Evolutionary conservation across 2,888 invertebrate species (phyloP), one percentile per base, ranked within the genome.

Genomic region (Heterodera filipjevi): DNA sequence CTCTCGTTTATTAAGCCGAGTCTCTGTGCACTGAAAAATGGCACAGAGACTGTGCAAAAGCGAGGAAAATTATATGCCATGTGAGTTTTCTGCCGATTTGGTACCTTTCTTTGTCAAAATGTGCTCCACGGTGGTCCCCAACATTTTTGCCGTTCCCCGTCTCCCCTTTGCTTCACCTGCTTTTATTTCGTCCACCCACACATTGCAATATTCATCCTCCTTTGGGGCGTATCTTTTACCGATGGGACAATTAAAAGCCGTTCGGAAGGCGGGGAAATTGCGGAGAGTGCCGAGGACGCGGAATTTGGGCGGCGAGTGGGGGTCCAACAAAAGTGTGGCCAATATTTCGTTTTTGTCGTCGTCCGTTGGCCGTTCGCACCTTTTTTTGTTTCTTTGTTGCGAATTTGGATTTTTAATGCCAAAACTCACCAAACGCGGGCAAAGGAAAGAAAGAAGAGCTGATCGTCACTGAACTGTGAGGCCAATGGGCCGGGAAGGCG

Each of bases 241-340:
- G 30, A 80, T 77, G 22, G 85, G 85, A 33, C 86, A 86, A 76
- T 85, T 85, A 84, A 84, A 86, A 0, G 86, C 86, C 27, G 82
- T 84, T 75, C 82, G 85, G 86, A 86, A 86, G 44, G 85, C 86
- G 19, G 86, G 86, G 82, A 85, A 85, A 79, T 87, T 85, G 71
- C 78, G 46, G 72, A 84, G 46, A 44, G 82, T 79, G 71, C 78
- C 78, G 46, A 82, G 80, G 32, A 86, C 85, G 68, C 86, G 82
- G 79, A 85, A 85, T 76, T 80, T 80, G 32, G 84, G 82, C 27
- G 85, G 85, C 0, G 83, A 82, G 76, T 86, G 85, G 30, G 83
- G 82, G 73, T 86, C 85, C 44, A 49, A n/a, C 59, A 71, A 59
- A 33, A 44, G 74, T 33, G 49, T 64, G 35, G 44, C 39, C 12